Evolutionary conservation across 2,797 vertebrate genomes (phyloP), one percentile per base, ranked within the genome.

Genomic region (Kryptolebias ocellatus): DNA sequence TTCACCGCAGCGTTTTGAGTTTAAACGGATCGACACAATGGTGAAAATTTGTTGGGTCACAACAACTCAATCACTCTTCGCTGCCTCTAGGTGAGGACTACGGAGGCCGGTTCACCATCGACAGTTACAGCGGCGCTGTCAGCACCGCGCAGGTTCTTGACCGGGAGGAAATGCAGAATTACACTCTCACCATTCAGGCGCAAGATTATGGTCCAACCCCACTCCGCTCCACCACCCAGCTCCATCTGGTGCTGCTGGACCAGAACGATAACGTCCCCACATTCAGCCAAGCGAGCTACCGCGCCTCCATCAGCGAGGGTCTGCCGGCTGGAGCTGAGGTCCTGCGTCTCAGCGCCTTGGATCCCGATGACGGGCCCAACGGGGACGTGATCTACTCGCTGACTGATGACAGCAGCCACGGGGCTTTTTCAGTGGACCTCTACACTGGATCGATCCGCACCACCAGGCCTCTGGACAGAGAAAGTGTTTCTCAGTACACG

Each of bases 221-320:
- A 0, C 94, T 90, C 74, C 95, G 88, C 79, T 94, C 96, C 47
- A 86, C 85, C 59, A 83, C 89, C 39, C 90, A 92, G 44, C 64
- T 99, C 57, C 87, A 74, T 37, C 59, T 98, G 57, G 83, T 74
- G 2, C 92, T 99, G 64, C 82, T 96, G 84, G 97, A 98, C 60
- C 94, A 95, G 88, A 98, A 98, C 4, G 97, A 98, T 74, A 95
- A 98, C 83, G 88, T 72, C 60, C 96, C 96, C 0, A 68, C 88
- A 9, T 98, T 99, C 78, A 70, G 76, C 57, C 80, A 59, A 12
- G 93, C 84, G 50, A 92, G 72, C 47, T 97, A 96, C 85, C 92
- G 91, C 8, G 77, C 91, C 68, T 93, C 92, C 0, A 60, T 98
- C 71, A 92, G 90, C 37, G 98, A 99, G 89, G 95, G 94, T 4